Evolutionary conservation across 2,888 invertebrate species (phyloP).

Genomic region (Pegoplata infirma): DNA sequence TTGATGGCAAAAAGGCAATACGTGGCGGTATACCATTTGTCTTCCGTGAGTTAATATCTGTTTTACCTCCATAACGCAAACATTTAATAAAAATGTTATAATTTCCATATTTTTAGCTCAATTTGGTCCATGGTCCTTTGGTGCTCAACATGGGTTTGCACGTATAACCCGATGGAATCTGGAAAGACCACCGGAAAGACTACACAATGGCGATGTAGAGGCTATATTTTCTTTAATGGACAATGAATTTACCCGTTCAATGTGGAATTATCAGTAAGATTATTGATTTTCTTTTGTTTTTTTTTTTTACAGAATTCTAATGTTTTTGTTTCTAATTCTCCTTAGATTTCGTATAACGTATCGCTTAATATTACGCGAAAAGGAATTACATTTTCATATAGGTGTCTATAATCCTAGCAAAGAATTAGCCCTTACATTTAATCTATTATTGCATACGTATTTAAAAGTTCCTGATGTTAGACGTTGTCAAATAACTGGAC

Average conservation of each 20-base stretch:
- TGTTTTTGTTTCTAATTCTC: not conserved
- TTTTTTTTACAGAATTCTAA: not conserved
- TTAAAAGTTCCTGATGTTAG: conserved; percentile 97
- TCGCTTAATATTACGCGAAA: conserved; percentile 92
- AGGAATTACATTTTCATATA: conserved; percentile 94
- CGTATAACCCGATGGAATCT: conserved; percentile 94
- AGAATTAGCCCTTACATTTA: conserved; percentile 93
- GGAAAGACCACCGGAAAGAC: conserved; percentile 91
- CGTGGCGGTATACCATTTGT: conserved; percentile 98
- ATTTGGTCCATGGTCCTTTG: conserved; percentile 96
- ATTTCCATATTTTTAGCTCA: conserved; percentile 86
- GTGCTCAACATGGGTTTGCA: conserved; percentile 98
- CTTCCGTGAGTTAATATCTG: conserved; percentile 88
- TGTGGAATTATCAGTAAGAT: conserved; percentile 95
- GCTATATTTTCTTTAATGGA: conserved; percentile 95
- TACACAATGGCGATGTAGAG: conserved; percentile 94
- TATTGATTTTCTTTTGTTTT: too few species aligned
- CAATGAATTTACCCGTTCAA: conserved; percentile 92
- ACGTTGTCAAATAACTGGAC: conserved; percentile 93
- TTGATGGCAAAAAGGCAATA: conserved; percentile 97
- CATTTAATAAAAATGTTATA: not conserved
- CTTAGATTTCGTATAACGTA: conserved; percentile 93
- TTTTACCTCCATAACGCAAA: too few species aligned
- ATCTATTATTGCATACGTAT: conserved; percentile 95
- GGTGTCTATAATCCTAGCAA: conserved; percentile 96